Conservation (phyloP, 2,113 vertebrate genomes). For the Paedocypris sp. region DNA sequence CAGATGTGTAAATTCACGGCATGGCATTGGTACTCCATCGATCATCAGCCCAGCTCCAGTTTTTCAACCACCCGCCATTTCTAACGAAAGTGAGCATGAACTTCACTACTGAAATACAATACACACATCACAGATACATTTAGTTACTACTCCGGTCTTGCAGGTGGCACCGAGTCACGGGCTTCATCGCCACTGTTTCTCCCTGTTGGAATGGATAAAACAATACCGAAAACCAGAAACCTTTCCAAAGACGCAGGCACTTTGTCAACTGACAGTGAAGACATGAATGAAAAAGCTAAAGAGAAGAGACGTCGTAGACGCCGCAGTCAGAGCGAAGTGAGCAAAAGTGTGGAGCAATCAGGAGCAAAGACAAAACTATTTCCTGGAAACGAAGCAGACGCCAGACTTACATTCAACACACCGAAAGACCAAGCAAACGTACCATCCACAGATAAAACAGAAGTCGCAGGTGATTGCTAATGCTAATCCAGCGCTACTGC, state of each 20-base stretch:
- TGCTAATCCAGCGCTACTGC: neutral
- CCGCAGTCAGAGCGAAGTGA: slow-evolving; percentile 27
- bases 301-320: slow-evolving; percentile 40
- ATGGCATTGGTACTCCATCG: slow-evolving; percentile 16
- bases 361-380: neutral
- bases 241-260: slow-evolving; percentile 28
- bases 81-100: slow-evolving; percentile 20
- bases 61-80: neutral
- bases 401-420: neutral
- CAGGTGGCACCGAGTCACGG: slow-evolving; percentile 42
- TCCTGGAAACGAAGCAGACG: slow-evolving; percentile 24
- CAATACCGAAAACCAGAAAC: slow-evolving; percentile 35
- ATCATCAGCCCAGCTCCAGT: neutral
- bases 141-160: neutral
- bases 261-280: slow-evolving; percentile 56
- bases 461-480: slow-evolving; percentile 37
- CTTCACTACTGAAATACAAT: neutral
- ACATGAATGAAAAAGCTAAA: slow-evolving; percentile 27
- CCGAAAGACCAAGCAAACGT: slow-evolving; percentile 6
- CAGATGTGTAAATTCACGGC: slow-evolving; percentile 36
- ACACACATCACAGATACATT: neutral
- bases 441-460: slow-evolving; percentile 5
- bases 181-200: slow-evolving; percentile 58
- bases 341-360: slow-evolving; percentile 14
- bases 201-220: slow-evolving; percentile 47